Conservation (phyloP, 2,113 vertebrate genomes). For the Rynchops niger region DNA sequence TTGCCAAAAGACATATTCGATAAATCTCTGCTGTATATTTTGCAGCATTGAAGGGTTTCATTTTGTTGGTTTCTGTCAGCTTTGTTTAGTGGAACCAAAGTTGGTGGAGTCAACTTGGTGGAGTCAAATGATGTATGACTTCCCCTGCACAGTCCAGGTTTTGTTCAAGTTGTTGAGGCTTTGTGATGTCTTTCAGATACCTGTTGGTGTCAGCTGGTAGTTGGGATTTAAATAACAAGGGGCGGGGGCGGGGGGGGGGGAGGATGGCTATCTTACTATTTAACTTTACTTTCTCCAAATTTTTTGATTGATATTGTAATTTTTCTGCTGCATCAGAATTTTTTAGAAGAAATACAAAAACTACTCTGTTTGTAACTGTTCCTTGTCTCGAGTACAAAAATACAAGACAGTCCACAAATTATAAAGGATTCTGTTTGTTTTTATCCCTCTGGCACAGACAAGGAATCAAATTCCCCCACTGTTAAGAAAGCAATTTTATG, state of each 20-base stretch:
- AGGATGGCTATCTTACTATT: not conserved
- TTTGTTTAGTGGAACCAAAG: not conserved
- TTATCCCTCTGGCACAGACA: not conserved
- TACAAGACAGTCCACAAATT: not conserved
- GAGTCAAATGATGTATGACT: not conserved
- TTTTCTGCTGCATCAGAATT: not conserved
- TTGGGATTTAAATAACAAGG: not conserved
- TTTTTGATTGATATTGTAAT: not conserved
- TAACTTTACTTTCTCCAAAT: rapidly evolving
- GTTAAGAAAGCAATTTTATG: constrained; percentile 3
- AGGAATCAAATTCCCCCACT: not conserved
- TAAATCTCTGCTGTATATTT: not conserved
- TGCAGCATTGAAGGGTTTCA: not conserved
- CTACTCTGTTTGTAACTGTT: not conserved
- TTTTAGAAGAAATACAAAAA: not conserved
- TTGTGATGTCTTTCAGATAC: not conserved
- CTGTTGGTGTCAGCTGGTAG: not conserved
- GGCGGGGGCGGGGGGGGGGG: no score
- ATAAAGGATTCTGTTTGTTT: not conserved
- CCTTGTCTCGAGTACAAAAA: not conserved
- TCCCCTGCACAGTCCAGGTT: not conserved
- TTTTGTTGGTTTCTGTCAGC: not conserved
- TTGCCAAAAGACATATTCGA: not conserved
- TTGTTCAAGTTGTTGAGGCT: not conserved
- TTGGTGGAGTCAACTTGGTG: not conserved